Base-by-base conservation (phyloP, 37 sponge, comb jelly and placozoan species). In the Halisarca cf. caerulea region DNA sequence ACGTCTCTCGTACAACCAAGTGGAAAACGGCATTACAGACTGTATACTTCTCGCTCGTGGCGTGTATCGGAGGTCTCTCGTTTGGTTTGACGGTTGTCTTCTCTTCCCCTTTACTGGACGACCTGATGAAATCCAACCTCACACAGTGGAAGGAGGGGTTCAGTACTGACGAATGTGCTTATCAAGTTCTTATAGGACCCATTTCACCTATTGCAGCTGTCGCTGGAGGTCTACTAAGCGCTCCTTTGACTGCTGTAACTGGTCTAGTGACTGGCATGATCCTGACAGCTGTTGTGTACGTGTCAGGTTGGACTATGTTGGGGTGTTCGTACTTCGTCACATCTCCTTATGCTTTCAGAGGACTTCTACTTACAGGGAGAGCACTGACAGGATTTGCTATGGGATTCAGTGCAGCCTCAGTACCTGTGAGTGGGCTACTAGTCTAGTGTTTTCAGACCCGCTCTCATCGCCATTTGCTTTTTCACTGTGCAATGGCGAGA, bases 301-400 rank as follows among this genome's bases (percentile, higher is more conserved):
- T 84, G 7, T 30, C 71, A 43, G 93, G 93, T 0, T 92, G 93
- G 93, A 1, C 83, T 43, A 21, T 86, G 32, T 59, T 92, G 34
- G 69, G 78, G 9, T 35, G 55, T 15, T 57, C 75, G 5, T 64
- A 57, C 33, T 55, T 57, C 20, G 18, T 36, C 37, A 62, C 64
- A n/a, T n/a, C 25, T 30, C 30, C 30, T 20, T n/a, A 20, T 15
- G 30, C 64, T 28, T 88, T 92, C 40, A 27, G 66, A 0, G 64
- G 66, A 9, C 14, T 86, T 25, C 21, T 89, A 11, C 64, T 79
- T 24, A 77, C 73, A 71, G 94, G 94, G n/a, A 55, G 94, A 25
- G 1, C 86, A 0, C 25, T 93, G 32, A 88, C 90, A 27, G 94
- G 94, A 8, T 84, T 90, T 68, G 81, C 85, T 32, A 42, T 66